Evolutionary conservation across 1,140 invertebrate genomes (phyloP), one percentile per base, ranked within the genome.

Genomic region (Habropoda laboriosa): DNA sequence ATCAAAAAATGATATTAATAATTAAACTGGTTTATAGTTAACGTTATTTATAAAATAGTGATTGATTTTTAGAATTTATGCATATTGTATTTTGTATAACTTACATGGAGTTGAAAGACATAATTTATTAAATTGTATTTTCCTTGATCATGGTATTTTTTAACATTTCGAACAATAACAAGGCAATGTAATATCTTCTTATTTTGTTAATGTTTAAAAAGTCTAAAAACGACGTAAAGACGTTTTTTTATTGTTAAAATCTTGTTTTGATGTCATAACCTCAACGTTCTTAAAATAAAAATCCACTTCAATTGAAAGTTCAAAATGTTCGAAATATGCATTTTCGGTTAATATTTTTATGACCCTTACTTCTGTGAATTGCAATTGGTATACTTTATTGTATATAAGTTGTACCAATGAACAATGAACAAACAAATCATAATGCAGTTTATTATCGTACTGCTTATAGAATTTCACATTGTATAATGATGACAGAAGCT

Each of bases 201-300:
- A 40, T 60, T 47, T 60, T 40, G 24, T 66, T 45, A 78, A 71
- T 47, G 18, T 60, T 61, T 78, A 47, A 58, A 27, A 47, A 42
- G 58, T 60, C 42, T 49, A 60, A 60, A 78, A 78, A 60, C n/a
- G 55, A 21, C 35, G 27, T 38, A 60, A n/a, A 58, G 55, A 60
- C 42, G 66, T 47, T 35, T 67, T 51, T 49, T 71, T 78, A 47
- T 71, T 71, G 55, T 49, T 70, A 71, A 60, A 77, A 70, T 49
- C 42, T 78, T 78, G 53, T 66, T 60, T 80, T 68, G 60, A 80
- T 66, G 72, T 80, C 79, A 80, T 80, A 80, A 80, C 79, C 79
- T 80, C 27, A 80, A 80, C n/a, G 32, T 49, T 80, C 61, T 58
- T 57, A 76, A 76, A 64, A 67, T 80, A 80, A 58, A 76, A 55